phyloP scores from a whole-genome alignment of 1,140 invertebrate genomes.

The Chrysomallon squamiferum region DNA sequence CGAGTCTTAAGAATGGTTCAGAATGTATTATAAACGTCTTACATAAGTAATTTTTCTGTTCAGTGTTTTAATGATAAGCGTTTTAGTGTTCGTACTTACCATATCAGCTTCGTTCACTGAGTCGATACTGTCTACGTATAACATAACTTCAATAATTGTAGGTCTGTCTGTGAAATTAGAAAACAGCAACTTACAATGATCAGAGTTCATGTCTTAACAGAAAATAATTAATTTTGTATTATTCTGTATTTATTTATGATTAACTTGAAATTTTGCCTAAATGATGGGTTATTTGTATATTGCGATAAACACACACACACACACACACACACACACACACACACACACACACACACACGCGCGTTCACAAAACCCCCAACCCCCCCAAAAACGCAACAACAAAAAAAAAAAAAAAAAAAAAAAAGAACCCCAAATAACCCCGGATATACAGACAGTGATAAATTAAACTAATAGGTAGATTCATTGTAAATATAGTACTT shows the following conservation, averaged over 20 bases:
- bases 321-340: no score
- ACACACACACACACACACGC: no score
- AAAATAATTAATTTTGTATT: no score
- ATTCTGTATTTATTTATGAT: no score
- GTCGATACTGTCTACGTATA: conserved; percentile 50
- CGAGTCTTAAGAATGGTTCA: no score
- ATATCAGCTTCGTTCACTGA: conserved; percentile 52
- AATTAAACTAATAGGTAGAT: no score
- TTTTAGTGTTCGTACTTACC: no score
- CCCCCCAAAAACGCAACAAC: neutral
- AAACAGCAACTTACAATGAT: neutral
- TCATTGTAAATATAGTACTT: no score
- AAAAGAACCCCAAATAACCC: neutral
- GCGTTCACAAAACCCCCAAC: no score
- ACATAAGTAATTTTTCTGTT: no score
- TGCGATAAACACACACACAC: neutral
- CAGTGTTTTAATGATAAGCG: no score
- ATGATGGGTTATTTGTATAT: neutral
- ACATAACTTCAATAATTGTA: conserved; percentile 35
- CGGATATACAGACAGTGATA: neutral
- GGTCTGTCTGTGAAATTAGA: conserved; percentile 35
- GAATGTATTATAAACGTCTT: no score
- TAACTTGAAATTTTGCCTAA: neutral
- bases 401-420: neutral
- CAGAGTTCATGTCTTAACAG: neutral